Evolutionary conservation across 2,113 vertebrate genomes (phyloP), one percentile per base, ranked within the genome.

Genomic region (Callipepla californica): DNA sequence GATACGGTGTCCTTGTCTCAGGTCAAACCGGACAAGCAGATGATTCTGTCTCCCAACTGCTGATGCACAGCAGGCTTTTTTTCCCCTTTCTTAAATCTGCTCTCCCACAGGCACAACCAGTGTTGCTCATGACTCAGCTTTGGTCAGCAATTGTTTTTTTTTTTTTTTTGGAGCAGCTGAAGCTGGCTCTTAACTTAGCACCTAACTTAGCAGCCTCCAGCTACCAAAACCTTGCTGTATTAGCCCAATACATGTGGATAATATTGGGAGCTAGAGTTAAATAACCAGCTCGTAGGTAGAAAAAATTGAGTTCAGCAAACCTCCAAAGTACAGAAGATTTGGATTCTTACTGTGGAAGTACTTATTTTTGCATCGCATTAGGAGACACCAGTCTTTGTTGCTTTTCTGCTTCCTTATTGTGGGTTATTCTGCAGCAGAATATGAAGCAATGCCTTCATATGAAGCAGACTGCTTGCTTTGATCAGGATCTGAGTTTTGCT

Each of bases 241-340:
- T 32, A n/a, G 20, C 30, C 30, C 55, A 58, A 58, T 58, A n/a
- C 55, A n/a, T 4, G 3, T 21, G 21, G 57, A 70, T 21, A 74
- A 34, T 15, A 8, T 91, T 91, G 50, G 1, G 3, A 73, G 32
- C n/a, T 77, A 34, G 17, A 57, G 19, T 11, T 87, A 63, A 70
- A 30, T 58, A 25, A 36, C 36, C 81, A 25, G 11, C 50, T 59
- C 40, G 6, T 57, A 68, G 38, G 38, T 47, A 77, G 48, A 36
- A 83, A 42, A 85, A 80, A 73, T 61, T 57, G 72, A 76, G 36
- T 53, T 67, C 6, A 89, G 59, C 78, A 89, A 94, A 81, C 7
- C 1, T n/a, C 42, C 10, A 10, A 6, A 3, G 13, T 51, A 9
- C 8, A 50, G 21, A 70, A 75, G 80, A 66, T 50, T 32, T 44